Evolutionary conservation across 2,797 vertebrate genomes (phyloP).

Genomic region (Pterois miles): DNA sequence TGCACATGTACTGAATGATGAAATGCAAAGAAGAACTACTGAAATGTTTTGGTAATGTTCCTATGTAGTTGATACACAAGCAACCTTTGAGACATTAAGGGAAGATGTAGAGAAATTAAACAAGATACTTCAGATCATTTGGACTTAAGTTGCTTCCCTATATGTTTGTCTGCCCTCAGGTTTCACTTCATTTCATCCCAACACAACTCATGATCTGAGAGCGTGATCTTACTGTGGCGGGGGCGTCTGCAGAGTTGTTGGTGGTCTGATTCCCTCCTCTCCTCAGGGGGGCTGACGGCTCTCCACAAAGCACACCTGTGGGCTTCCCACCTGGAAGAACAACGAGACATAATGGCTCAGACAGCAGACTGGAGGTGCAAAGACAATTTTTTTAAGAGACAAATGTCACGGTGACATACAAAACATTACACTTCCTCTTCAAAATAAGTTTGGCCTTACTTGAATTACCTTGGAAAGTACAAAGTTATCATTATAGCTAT

Average conservation of each 20-base stretch:
- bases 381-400: not conserved
- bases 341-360: not conserved
- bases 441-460: not conserved
- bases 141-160: not conserved
- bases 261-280: slow-evolving; percentile 73
- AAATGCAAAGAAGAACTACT: not conserved
- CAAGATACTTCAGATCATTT: not conserved
- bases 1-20: too few relatives aligned
- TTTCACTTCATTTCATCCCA: slow-evolving; percentile 32
- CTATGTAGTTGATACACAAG: not conserved
- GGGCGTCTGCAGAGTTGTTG: slow-evolving; percentile 61
- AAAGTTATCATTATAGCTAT: too few relatives aligned
- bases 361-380: not conserved
- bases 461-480: not conserved
- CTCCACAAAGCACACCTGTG: slow-evolving; percentile 84
- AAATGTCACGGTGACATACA: not conserved
- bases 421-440: not conserved
- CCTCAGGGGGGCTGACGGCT: slow-evolving; percentile 83
- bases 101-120: not conserved
- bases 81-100: not conserved
- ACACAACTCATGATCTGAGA: slow-evolving; percentile 2
- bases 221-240: slow-evolving; percentile 64
- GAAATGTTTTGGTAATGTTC: not conserved
- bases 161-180: not conserved
- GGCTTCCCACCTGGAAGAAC: slow-evolving; percentile 81